phyloP scores from a whole-genome alignment of 2,888 invertebrate species.

The Malthinus seriepunctatus region DNA sequence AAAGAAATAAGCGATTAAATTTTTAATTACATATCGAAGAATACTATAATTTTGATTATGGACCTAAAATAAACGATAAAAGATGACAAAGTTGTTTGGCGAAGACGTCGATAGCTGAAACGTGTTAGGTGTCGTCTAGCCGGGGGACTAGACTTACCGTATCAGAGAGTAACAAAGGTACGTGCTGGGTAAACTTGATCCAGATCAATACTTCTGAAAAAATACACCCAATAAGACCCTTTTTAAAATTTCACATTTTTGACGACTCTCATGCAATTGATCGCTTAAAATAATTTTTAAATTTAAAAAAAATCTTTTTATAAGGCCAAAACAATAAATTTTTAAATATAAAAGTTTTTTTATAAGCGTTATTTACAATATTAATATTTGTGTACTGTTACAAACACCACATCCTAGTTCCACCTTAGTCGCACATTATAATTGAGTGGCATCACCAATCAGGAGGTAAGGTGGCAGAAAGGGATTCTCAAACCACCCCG shows the following conservation, averaged over 20 bases:
- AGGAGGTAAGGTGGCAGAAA: slow-evolving; percentile 47
- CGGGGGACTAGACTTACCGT: slow-evolving; percentile 70
- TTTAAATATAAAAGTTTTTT: too few species aligned
- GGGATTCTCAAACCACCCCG: slow-evolving; percentile 44
- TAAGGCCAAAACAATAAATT: slow-evolving; percentile 5
- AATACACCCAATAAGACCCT: slow-evolving; percentile 73
- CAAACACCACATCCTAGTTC: slow-evolving; percentile 29
- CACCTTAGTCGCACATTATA: slow-evolving; percentile 36
- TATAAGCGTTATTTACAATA: slow-evolving; percentile 7
- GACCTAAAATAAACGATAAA: too few species aligned
- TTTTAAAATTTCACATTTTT: slow-evolving; percentile 26
- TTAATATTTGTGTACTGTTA: slow-evolving; percentile 29
- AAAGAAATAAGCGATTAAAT: slow-evolving; percentile 3
- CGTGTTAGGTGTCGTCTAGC: slow-evolving; percentile 51
- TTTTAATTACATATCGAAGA: background rate
- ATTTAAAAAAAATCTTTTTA: slow-evolving; percentile 5
- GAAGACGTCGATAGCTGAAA: slow-evolving; percentile 42
- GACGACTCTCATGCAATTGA: slow-evolving; percentile 26
- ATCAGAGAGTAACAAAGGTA: slow-evolving; percentile 64
- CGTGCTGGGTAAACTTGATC: slow-evolving; percentile 62
- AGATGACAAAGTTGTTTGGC: slow-evolving; percentile 5
- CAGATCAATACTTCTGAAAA: slow-evolving; percentile 78
- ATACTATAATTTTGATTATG: too few species aligned
- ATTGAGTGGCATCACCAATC: slow-evolving; percentile 45
- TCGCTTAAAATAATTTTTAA: background rate